Evolutionary conservation across 2,113 vertebrate genomes (phyloP), one percentile per base, ranked within the genome.

Genomic region (Tursiops truncatus): DNA sequence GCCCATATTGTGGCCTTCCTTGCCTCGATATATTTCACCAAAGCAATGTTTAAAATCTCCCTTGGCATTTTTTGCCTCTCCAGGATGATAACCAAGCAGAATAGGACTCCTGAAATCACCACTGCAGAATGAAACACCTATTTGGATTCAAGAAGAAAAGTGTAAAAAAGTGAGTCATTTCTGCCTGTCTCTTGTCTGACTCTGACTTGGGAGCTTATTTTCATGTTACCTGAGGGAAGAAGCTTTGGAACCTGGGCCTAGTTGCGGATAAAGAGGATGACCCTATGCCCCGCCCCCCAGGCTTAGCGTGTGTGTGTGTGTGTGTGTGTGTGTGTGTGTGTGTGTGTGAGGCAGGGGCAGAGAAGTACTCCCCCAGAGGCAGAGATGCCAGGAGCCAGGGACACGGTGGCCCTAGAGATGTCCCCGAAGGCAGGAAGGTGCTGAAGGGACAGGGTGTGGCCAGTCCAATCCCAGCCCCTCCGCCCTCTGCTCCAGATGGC

Each of bases 401-500:
- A 56, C 63, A 65, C 56, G 38, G 70, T 18, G 44, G 56, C 62
- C 71, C 77, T 73, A 44, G 80, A 81, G 17, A 68, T 86, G 62
- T 73, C 80, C 58, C 88, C 20, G 28, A 25, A 60, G 82, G 18
- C 36, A 58, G 41, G 38, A 56, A 94, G 70, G 97, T 97, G 93
- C 87, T 86, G 93, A 97, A 70, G 95, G 70, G 89, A 53, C 84
- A 44, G 82, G 82, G 93, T 83, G 85, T 86, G 89, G 76, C 93
- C 91, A 31, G 53, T 50, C 25, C 36, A 0, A 3, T 44, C 50
- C 86, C 76, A 76, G 95, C 41, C 80, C 77, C 63, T 36, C 23
- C 47, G 68, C 65, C 93, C 83, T 79, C 79, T 21, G 53, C 94
- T 92, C 96, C 97, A 96, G 94, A 97, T 96, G 97, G 95, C 84